Evolutionary conservation across 2,797 vertebrate genomes (phyloP), one percentile per base, ranked within the genome.

Genomic region (Sebastes wilsoni): DNA sequence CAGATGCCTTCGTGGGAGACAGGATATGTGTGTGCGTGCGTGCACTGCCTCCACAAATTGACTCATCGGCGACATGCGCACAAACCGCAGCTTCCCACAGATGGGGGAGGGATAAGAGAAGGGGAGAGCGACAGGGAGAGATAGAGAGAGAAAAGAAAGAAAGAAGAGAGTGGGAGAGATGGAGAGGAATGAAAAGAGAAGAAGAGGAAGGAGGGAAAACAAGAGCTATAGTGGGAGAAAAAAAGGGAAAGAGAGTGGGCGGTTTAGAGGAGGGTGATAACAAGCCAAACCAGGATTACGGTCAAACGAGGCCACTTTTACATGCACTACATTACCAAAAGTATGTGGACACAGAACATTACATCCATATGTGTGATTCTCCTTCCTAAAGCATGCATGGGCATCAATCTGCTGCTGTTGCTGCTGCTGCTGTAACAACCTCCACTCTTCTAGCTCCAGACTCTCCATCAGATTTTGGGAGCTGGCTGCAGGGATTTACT

Each of bases 1-100:
- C 91, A 92, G 92, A 94, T 94, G 93, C 93, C 91, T 92, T 85
- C 85, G 88, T 94, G 89, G 91, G 93, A 93, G 94, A 94, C 92
- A 92, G 94, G 90, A 93, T 86, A 68, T 1, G 8, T 71, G 76
- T 75, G 76, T 74, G 75, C 1, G 79, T 30, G 88, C 49, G 72
- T 68, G 80, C 87, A 59, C 92, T 92, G 90, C 91, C 92, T 93
- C 91, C 92, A 93, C 93, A 92, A 92, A 93, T 91, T 94, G 93
- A 94, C 92, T 94, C 93, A 93, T 92, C 80, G 54, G 69, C 82
- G 88, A 93, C 93, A 94, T 95, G 94, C 93, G 94, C 91, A 94
- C 89, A 38, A 94, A 88, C 72, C 69, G 85, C 88, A 81, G 89
- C 91, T 91, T 90, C 92, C 93, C 92, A 95, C 93, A 91, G 91